These are phyloP conservation scores for Gulo gulo DNA, from an alignment of 2,113 vertebrate genomes.

Conservation along the genomic window DNA sequence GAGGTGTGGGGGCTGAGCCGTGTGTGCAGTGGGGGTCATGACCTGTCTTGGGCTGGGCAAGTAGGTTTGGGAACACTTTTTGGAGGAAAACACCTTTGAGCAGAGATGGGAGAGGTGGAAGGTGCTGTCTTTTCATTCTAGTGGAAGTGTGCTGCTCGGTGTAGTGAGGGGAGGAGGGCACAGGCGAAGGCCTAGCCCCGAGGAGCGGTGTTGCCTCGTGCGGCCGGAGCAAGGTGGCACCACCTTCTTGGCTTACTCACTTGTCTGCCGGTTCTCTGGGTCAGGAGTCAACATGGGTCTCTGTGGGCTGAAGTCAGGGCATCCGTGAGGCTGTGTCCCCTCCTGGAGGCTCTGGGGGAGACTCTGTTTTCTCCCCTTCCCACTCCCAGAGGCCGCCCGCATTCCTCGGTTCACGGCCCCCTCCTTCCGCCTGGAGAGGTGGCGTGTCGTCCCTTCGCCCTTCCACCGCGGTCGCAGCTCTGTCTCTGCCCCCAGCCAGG, in stretches of 20 bases:
- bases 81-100: not conserved
- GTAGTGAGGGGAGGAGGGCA: no score
- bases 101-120: not conserved
- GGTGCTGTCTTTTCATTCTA: not conserved
- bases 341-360: not conserved
- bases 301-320: not conserved
- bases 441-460: not conserved
- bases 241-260: not conserved
- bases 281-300: not conserved
- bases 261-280: not conserved
- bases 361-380: not conserved
- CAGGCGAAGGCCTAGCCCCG: no score
- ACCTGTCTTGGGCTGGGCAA: not conserved
- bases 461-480: not conserved
- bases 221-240: fast-evolving
- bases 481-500: not conserved
- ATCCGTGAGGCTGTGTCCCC: not conserved
- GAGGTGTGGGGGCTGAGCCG: not conserved
- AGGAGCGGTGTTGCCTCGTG: not conserved
- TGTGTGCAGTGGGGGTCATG: not conserved
- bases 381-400: not conserved
- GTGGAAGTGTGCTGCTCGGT: not conserved
- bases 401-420: not conserved
- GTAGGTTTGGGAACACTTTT: not conserved
- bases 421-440: not conserved